Conservation (phyloP, 2,888 invertebrate species). For the Perdita meconis region DNA sequence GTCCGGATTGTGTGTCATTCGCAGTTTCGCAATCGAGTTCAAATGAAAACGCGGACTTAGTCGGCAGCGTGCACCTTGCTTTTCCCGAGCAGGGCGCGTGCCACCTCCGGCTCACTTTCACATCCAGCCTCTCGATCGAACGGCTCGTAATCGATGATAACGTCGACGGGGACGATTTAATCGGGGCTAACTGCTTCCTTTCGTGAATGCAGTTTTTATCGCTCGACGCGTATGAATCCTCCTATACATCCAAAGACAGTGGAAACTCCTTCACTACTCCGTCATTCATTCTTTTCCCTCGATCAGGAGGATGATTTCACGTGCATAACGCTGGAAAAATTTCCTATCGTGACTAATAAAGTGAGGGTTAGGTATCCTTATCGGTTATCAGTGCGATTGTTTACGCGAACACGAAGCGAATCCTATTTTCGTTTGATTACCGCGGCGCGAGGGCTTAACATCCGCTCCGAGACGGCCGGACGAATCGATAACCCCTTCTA, state of each 20-base stretch:
- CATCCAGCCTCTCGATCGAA: background rate
- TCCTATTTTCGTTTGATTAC: constrained; percentile 51
- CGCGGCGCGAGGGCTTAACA: constrained; percentile 16
- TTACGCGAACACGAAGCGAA: background rate
- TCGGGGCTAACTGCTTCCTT: no score
- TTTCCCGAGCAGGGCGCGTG: constrained; percentile 1
- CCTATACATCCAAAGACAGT: no score
- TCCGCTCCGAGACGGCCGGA: constrained; percentile 19
- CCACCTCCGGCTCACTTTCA: constrained; percentile 23
- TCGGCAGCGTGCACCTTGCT: constrained; percentile 29
- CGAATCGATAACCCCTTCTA: constrained; percentile 44
- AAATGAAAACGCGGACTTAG: constrained; percentile 49
- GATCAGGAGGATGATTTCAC: no score
- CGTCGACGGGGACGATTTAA: background rate
- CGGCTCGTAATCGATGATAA: constrained; percentile 1
- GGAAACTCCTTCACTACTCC: no score
- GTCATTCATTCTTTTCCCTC: no score
- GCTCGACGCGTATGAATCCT: no score
- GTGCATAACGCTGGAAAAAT: no score
- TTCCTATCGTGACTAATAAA: no score
- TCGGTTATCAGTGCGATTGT: background rate
- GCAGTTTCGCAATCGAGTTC: constrained; percentile 66
- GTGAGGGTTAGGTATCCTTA: background rate
- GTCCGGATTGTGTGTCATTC: constrained; percentile 70
- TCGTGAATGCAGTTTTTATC: no score